phyloP scores from a whole-genome alignment of 2,888 invertebrate species.

The Polymixis lichenea region DNA sequence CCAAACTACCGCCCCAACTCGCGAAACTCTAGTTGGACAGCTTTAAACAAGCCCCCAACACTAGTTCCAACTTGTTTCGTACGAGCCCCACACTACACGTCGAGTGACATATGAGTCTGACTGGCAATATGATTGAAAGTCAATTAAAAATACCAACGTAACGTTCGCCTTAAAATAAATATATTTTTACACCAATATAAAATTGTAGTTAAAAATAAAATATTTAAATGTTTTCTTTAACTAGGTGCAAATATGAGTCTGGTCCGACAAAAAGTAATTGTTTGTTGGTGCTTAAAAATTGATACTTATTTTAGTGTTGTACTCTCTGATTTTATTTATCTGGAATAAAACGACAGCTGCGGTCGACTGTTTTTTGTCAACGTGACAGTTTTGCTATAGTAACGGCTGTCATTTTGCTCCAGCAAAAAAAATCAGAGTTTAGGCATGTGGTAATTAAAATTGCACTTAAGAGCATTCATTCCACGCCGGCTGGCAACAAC shows the following conservation, averaged over 20 bases:
- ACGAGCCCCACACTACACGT: background rate
- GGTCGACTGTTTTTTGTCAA: no score
- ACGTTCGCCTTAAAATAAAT: background rate
- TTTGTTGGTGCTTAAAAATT: background rate
- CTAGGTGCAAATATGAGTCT: background rate
- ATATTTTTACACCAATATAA: background rate
- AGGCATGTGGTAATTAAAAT: no score
- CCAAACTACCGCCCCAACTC: conserved; percentile 4
- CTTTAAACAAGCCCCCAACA: conserved; percentile 10
- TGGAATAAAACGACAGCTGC: no score
- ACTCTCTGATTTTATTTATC: no score
- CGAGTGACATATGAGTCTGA: background rate
- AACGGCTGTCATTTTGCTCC: no score
- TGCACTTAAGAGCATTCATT: no score
- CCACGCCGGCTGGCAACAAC: no score
- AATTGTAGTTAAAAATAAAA: conserved; percentile 1
- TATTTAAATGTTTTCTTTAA: background rate
- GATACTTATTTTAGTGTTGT: background rate
- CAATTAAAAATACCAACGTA: conserved; percentile 21
- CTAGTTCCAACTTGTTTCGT: background rate
- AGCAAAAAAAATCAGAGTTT: no score
- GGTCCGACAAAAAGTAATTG: background rate
- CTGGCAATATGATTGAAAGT: background rate
- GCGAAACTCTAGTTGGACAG: conserved; percentile 5
- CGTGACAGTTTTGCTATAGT: no score